Evolutionary conservation across 2,113 vertebrate species (phyloP), one percentile per base, ranked within the genome.

Genomic region (Mormoops blainvillei): DNA sequence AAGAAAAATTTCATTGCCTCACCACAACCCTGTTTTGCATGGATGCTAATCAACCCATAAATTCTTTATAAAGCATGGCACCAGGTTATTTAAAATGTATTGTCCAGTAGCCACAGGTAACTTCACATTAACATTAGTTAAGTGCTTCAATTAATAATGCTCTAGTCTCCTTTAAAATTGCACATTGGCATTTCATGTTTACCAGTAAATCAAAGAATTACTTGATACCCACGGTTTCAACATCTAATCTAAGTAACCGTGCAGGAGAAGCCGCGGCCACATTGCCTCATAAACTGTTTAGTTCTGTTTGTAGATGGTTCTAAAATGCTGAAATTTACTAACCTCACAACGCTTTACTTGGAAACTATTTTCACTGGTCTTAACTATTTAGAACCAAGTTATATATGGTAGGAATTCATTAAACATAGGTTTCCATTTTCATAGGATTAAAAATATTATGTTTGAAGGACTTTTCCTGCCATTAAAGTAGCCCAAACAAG

Each of bases 31-130:
- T 43, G 56, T 52, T 96, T 95, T 38, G n/a, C 54, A 11, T 89
- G 76, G 20, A 89, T 89, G 41, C 76, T 81, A 95, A 96, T 92
- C 54, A 52, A 88, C 54, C 8, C 67, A 73, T 80, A 56, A 97
- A 52, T 63, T 97, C 85, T 95, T 81, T 48, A 24, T 90, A 89
- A 97, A 92, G 13, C 58, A 87, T 91, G 88, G 31, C 20, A 85
- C 41, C 65, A 36, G 68, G 18, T 82, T 84, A 77, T 24, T 41
- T 96, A 56, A 82, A 89, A 96, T 83, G 68, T 63, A 43, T n/a
- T 14, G 5, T 56, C 33, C 22, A 38, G 15, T 65, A 71, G 48
- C 78, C 67, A 43, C 43, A 89, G 67, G n/a, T 68, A 85, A 71
- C 81, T 93, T 26, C 38, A 2, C 31, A 11, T 89, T 87, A 70